phyloP scores from a whole-genome alignment of 2,888 invertebrate species.

The Malachius bipustulatus region DNA sequence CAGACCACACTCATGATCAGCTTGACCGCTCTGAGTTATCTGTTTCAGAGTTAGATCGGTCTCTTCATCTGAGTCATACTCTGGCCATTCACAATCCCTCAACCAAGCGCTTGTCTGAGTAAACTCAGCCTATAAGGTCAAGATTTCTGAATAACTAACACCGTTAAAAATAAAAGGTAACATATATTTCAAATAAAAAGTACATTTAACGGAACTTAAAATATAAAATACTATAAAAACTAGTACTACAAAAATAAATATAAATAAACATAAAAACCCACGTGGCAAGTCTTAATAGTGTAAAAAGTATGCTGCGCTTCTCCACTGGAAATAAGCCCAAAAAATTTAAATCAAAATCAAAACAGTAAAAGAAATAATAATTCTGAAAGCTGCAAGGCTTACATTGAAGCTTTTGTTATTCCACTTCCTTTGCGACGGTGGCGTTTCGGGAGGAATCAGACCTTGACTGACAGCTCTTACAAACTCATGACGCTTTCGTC shows the following conservation, averaged over 20 bases:
- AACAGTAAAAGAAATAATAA: too few species aligned
- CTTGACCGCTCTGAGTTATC: constrained; percentile 21
- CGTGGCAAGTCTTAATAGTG: too few species aligned
- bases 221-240: too few species aligned
- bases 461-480: constrained; percentile 48
- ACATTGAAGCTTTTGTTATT: constrained; percentile 39
- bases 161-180: neutral
- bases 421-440: constrained; percentile 44
- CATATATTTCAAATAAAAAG: too few species aligned
- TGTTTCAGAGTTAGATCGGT: constrained; percentile 29
- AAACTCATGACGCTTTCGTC: constrained; percentile 51
- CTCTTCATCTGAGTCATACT: constrained; percentile 45
- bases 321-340: too few species aligned
- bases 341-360: too few species aligned
- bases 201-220: too few species aligned
- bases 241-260: too few species aligned
- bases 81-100: constrained; percentile 49
- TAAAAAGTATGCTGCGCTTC: too few species aligned
- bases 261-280: too few species aligned
- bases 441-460: constrained; percentile 46
- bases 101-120: constrained; percentile 39
- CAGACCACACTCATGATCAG: constrained; percentile 44
- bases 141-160: constrained; percentile 5
- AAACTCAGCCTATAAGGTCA: constrained; percentile 31
- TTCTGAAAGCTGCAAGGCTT: too few species aligned